These are phyloP conservation scores for Cheilosia pagana DNA, from an alignment of 2,888 invertebrate species.

Conservation along the genomic window DNA sequence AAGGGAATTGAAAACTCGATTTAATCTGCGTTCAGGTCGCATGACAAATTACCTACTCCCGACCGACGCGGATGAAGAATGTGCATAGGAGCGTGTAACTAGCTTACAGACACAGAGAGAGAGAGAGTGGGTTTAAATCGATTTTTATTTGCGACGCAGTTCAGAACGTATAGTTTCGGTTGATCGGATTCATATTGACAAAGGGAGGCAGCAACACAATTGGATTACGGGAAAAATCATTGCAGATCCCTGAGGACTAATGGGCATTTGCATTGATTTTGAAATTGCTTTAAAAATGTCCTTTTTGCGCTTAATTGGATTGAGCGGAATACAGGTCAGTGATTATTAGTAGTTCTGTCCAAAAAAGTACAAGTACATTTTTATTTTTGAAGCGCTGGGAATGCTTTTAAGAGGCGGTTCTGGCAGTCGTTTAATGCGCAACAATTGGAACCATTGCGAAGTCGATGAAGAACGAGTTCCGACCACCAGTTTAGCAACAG, in stretches of 20 bases:
- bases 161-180: not conserved
- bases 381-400: no score
- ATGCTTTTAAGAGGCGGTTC: no score
- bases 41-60: constrained; percentile 63
- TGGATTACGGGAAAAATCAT: not conserved
- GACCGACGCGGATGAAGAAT: constrained; percentile 39
- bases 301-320: no score
- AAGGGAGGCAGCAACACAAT: constrained; percentile 15
- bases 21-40: constrained; percentile 36
- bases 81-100: constrained; percentile 44
- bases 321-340: no score
- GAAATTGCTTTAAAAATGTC: not conserved
- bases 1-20: constrained; percentile 33
- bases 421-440: no score
- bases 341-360: no score
- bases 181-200: constrained; percentile 15
- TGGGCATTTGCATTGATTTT: constrained; percentile 3
- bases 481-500: no score
- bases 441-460: no score
- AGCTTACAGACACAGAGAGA: not conserved
- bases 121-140: constrained; percentile 28
- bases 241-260: not conserved
- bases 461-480: no score
- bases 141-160: constrained; percentile 4
- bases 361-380: no score